These are phyloP conservation scores for Eleginops maclovinus DNA, from an alignment of 2,113 vertebrate genomes.

Conservation along the genomic window DNA sequence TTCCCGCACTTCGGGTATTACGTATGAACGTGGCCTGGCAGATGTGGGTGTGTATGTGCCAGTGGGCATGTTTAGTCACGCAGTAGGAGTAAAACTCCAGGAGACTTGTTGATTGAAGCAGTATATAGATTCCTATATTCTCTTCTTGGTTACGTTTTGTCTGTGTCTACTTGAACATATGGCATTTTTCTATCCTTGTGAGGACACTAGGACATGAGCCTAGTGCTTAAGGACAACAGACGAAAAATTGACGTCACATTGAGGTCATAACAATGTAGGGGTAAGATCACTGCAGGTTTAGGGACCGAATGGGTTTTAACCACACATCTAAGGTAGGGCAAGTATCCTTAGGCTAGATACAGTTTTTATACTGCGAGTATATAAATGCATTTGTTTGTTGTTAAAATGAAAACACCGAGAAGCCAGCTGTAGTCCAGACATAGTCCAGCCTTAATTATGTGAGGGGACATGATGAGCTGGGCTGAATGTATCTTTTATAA, in stretches of 20 bases:
- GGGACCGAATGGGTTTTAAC: neutral
- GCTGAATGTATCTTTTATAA: too few species aligned
- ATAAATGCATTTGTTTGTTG: constrained; percentile 10
- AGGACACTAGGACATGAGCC: constrained; percentile 44
- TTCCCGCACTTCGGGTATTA: constrained; percentile 50
- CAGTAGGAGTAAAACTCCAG: constrained; percentile 59
- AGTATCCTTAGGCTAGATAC: neutral
- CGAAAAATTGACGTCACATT: constrained; percentile 5
- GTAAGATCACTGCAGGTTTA: neutral
- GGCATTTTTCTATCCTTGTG: constrained; percentile 23
- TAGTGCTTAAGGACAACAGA: constrained; percentile 25
- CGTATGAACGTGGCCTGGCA: constrained; percentile 67
- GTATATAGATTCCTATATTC: constrained; percentile 22
- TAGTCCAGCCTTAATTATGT: constrained; percentile 60
- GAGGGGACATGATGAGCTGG: constrained; percentile 44
- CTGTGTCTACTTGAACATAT: neutral
- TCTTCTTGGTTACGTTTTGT: neutral
- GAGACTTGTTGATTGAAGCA: constrained; percentile 78
- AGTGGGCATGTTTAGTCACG: constrained; percentile 50
- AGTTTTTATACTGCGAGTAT: neutral
- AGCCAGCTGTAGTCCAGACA: constrained; percentile 22
- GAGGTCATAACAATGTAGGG: constrained; percentile 29
- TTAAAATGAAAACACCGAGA: constrained; percentile 37
- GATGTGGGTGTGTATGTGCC: constrained; percentile 70
- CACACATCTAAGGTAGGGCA: neutral